Conservation (phyloP, 2,797 vertebrate genomes). For the Danio tinwini region DNA sequence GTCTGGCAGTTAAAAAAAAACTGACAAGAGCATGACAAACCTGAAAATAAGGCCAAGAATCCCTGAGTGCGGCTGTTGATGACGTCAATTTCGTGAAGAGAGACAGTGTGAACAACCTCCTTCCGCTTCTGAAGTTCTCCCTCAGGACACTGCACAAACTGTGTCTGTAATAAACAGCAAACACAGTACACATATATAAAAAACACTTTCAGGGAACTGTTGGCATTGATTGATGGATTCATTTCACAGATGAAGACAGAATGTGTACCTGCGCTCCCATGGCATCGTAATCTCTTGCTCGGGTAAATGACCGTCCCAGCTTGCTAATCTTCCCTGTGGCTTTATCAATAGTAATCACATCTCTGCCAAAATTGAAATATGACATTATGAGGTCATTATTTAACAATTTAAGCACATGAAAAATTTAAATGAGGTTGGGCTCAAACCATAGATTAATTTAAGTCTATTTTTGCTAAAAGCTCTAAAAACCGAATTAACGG, state of each 20-base stretch:
- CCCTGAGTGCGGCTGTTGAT: conserved; percentile 97
- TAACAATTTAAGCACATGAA: not conserved
- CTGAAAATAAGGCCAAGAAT: conserved; percentile 93
- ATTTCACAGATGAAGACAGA: not conserved
- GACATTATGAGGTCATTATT: not conserved
- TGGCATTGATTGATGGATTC: conserved; percentile 3
- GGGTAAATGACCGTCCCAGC: conserved; percentile 92
- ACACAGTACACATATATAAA: not conserved
- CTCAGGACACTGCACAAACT: conserved; percentile 95
- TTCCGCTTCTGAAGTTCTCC: conserved; percentile 96
- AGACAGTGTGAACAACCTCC: conserved; percentile 94
- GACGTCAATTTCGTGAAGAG: conserved; percentile 94
- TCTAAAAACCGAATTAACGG: no score
- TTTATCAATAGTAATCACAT: conserved; percentile 96
- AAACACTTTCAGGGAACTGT: not conserved
- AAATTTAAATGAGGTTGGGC: not conserved
- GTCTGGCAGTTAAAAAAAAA: not conserved
- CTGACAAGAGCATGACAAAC: conserved; percentile 55
- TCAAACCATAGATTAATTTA: no score
- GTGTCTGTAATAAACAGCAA: conserved; percentile 75
- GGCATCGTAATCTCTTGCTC: conserved; percentile 93
- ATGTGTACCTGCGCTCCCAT: conserved; percentile 91
- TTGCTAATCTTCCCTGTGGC: conserved; percentile 95
- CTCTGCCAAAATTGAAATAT: conserved; percentile 70
- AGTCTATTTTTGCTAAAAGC: no score